phyloP scores from a whole-genome alignment of 1,140 invertebrate species.

The Oryzaephilus surinamensis region DNA sequence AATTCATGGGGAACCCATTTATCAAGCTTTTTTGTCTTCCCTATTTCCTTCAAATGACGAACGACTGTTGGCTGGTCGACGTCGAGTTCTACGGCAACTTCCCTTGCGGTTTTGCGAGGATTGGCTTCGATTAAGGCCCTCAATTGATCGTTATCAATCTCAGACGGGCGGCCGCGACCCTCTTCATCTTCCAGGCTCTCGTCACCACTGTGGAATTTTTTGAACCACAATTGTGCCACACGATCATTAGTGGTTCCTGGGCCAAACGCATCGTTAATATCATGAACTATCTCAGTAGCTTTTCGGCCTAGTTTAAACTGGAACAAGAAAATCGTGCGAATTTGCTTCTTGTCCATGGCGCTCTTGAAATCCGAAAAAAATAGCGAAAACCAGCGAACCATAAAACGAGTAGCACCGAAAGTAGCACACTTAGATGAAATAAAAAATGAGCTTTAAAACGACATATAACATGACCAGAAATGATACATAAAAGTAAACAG shows the following conservation, averaged over 20 bases:
- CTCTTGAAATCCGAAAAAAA: too few relatives aligned
- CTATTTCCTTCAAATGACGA: not conserved
- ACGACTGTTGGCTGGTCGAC: not conserved
- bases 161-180: constrained; percentile 4
- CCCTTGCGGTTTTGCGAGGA: not conserved
- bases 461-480: too few relatives aligned
- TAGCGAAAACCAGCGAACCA: too few relatives aligned
- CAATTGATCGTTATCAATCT: constrained; percentile 1
- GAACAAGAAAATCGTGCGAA: too few relatives aligned
- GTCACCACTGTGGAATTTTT: constrained; percentile 9
- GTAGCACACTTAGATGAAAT: too few relatives aligned
- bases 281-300: constrained; percentile 1
- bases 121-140: not conserved
- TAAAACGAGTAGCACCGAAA: too few relatives aligned
- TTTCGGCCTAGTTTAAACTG: too few relatives aligned
- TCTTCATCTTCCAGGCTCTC: constrained; percentile 10
- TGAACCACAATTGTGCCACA: constrained; percentile 8
- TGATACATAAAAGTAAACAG: too few relatives aligned
- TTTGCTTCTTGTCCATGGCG: too few relatives aligned
- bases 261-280: constrained; percentile 4
- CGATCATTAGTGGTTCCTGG: constrained; percentile 7
- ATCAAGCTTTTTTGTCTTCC: not conserved
- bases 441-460: too few relatives aligned
- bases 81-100: not conserved
- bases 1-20: constrained; percentile 1